A percentile compares a stretch with the other conserved stretches of the same genome.
Evolutionary conservation across 2,888 invertebrate species (phyloP).

Genomic region (Galerucella nymphaeae): DNA sequence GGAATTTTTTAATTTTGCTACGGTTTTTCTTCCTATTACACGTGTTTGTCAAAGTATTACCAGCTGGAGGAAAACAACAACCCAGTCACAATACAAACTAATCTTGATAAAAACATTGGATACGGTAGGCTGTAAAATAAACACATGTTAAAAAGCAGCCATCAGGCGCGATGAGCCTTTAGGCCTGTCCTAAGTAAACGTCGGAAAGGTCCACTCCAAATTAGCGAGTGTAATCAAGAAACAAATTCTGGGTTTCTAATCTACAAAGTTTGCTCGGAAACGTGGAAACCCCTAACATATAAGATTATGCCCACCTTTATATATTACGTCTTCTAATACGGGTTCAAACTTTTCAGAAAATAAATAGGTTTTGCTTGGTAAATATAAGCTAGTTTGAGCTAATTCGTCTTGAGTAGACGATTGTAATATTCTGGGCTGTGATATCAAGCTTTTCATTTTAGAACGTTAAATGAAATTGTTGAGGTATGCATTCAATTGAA

Average conservation of each 20-base stretch:
- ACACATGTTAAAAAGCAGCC: slow-evolving; percentile 26
- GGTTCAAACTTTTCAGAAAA: neutral
- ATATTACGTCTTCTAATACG: slow-evolving; percentile 20
- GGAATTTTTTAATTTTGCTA: neutral
- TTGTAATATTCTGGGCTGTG: no score
- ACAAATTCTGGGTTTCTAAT: slow-evolving; percentile 56
- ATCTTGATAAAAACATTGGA: slow-evolving; percentile 28
- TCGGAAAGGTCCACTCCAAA: slow-evolving; percentile 56
- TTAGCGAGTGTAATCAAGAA: slow-evolving; percentile 60
- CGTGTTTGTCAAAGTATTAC: neutral
- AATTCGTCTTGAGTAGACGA: no score
- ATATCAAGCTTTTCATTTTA: no score
- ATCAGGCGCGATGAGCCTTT: slow-evolving; percentile 18
- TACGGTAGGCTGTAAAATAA: slow-evolving; percentile 21
- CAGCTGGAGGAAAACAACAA: slow-evolving; percentile 18
- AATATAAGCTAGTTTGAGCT: no score
- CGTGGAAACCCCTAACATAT: slow-evolving; percentile 35
- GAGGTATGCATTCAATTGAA: no score
- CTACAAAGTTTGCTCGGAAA: slow-evolving; percentile 40
- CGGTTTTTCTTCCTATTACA: neutral
- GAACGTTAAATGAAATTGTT: no score
- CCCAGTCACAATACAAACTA: slow-evolving; percentile 24
- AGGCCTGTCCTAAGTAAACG: slow-evolving; percentile 58
- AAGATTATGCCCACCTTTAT: slow-evolving; percentile 39
- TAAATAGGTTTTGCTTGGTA: no score